Percentiles rank a stretch among this genome's conserved stretches.
phyloP scores from a whole-genome alignment of 2,113 vertebrate genomes.

The Podilymbus podiceps region DNA sequence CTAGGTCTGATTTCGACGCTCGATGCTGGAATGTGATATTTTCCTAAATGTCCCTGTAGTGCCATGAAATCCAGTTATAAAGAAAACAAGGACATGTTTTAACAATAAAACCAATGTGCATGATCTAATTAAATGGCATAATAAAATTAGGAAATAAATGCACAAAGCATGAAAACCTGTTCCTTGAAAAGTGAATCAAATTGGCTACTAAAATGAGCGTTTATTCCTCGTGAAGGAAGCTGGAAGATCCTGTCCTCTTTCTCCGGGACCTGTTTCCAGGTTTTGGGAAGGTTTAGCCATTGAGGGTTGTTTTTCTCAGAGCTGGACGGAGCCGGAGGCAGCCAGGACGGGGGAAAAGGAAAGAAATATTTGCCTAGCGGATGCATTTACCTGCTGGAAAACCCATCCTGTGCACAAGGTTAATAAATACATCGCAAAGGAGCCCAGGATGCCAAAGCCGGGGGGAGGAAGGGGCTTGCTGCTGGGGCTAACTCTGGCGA shows the following conservation, averaged over 20 bases:
- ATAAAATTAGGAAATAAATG: slow-evolving; percentile 78
- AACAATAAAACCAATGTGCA: slow-evolving; percentile 77
- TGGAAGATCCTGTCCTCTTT: background rate
- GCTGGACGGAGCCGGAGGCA: background rate
- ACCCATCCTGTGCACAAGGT: background rate
- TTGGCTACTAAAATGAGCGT: background rate
- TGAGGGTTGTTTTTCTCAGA: background rate
- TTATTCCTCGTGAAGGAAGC: background rate
- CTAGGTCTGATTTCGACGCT: slow-evolving; percentile 27
- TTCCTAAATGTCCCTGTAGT: slow-evolving; percentile 70
- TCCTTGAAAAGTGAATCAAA: slow-evolving; percentile 62
- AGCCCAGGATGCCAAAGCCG: background rate
- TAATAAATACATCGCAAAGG: background rate
- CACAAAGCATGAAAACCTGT: slow-evolving; percentile 61
- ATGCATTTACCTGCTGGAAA: slow-evolving; percentile 32
- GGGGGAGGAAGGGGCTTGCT: background rate
- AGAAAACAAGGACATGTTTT: slow-evolving; percentile 79
- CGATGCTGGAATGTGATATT: slow-evolving; percentile 64
- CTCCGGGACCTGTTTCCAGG: background rate
- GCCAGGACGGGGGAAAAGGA: background rate
- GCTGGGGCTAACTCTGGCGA: background rate
- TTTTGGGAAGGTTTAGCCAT: background rate
- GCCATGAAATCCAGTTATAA: slow-evolving; percentile 77
- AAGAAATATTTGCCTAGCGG: background rate
- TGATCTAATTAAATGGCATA: slow-evolving; percentile 78